These are phyloP conservation scores for Ciconia nigra DNA, from an alignment of 2,797 vertebrate genomes.

Conservation along the genomic window DNA sequence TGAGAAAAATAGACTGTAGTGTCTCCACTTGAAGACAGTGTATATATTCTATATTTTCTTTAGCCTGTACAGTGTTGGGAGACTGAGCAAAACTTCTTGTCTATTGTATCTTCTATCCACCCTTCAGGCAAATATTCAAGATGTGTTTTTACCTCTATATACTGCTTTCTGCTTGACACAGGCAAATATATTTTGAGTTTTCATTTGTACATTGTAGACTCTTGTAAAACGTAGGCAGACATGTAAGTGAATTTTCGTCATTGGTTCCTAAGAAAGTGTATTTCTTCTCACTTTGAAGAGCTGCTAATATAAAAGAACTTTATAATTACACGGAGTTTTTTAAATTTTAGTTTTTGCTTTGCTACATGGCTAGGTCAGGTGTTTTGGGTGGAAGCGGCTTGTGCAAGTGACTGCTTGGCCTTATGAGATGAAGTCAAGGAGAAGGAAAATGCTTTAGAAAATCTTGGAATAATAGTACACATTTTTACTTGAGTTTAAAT, in stretches of 20 bases:
- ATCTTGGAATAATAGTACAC: not conserved
- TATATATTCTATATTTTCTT: not conserved
- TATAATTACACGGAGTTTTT: not conserved
- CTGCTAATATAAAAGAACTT: not conserved
- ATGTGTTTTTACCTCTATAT: not conserved
- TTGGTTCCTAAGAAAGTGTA: not conserved
- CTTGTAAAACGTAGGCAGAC: rapidly evolving
- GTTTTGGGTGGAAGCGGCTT: not conserved
- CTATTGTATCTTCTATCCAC: not conserved
- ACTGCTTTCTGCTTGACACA: not conserved
- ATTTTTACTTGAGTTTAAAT: not conserved
- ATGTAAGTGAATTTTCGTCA: not conserved
- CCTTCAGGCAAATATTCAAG: not conserved
- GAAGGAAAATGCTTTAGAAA: not conserved
- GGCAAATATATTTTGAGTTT: not conserved
- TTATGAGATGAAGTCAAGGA: not conserved
- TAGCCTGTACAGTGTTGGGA: not conserved
- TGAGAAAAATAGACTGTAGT: not conserved
- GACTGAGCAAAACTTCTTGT: not conserved
- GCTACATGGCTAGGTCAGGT: rapidly evolving
- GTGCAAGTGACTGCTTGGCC: not conserved
- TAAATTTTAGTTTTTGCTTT: not conserved
- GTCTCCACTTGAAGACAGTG: not conserved
- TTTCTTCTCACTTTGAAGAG: not conserved
- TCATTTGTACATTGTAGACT: not conserved